Percentiles rank a stretch among this genome's conserved stretches.
Evolutionary conservation across 2,888 invertebrate genomes (phyloP).

Genomic region (Noctua pronuba): DNA sequence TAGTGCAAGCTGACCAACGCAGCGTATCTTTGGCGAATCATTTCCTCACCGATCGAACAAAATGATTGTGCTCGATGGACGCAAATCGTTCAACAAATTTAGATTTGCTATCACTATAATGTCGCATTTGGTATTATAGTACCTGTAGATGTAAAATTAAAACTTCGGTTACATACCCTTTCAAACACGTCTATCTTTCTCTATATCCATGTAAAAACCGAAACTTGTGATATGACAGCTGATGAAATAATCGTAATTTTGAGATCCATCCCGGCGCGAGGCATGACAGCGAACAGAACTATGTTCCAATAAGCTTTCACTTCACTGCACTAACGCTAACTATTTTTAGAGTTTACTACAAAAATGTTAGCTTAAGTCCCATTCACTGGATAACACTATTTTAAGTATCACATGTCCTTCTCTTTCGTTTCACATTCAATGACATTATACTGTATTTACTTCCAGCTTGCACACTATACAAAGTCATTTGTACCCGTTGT

Average conservation of each 20-base stretch:
- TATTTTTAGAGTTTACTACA: slow-evolving; percentile 81
- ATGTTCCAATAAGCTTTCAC: slow-evolving; percentile 79
- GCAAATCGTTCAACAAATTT: slow-evolving; percentile 48
- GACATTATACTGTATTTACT: slow-evolving; percentile 88
- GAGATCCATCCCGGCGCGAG: slow-evolving; percentile 82
- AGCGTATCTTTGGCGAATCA: slow-evolving; percentile 12
- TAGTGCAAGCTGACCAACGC: background rate
- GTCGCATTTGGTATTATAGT: slow-evolving; percentile 2
- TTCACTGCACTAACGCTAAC: slow-evolving; percentile 84
- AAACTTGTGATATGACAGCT: slow-evolving; percentile 64
- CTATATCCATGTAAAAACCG: slow-evolving; percentile 45
- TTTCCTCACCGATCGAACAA: slow-evolving; percentile 3
- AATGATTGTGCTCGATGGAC: background rate
- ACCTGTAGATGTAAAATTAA: slow-evolving; percentile 9
- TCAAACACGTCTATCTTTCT: slow-evolving; percentile 24
- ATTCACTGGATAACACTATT: slow-evolving; percentile 87
- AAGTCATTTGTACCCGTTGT: slow-evolving; percentile 95
- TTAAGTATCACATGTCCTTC: slow-evolving; percentile 88
- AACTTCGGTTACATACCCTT: slow-evolving; percentile 11
- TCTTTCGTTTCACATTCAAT: slow-evolving; percentile 89
- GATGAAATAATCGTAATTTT: slow-evolving; percentile 75
- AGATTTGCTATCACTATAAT: slow-evolving; percentile 37
- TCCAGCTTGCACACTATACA: slow-evolving; percentile 91
- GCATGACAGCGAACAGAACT: slow-evolving; percentile 80
- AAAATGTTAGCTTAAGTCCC: slow-evolving; percentile 81